Evolutionary conservation across 35 echinoderm and acorn worm genomes (phyloP).

Genomic region (Acanthaster planci): DNA sequence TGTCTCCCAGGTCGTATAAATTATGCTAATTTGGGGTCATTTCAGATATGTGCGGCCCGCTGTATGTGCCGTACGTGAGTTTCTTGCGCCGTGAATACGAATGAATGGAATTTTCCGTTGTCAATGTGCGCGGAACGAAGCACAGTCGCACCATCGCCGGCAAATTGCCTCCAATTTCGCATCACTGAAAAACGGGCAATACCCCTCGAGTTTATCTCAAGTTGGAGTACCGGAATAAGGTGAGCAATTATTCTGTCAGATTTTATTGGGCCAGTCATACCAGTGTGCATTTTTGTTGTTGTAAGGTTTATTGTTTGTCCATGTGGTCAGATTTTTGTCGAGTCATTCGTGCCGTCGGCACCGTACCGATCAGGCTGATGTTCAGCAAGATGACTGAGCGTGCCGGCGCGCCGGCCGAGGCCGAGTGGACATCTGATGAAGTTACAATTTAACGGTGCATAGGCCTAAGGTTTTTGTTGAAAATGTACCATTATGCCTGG

Average conservation of each 20-base stretch:
- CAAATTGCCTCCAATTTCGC: background rate
- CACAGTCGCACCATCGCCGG: background rate
- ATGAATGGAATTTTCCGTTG: conserved; percentile 26
- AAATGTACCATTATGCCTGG: too few species aligned
- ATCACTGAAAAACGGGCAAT: background rate
- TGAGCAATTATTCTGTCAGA: background rate
- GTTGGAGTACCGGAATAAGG: background rate
- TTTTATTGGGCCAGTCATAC: background rate
- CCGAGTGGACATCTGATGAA: too few species aligned
- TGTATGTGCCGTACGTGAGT: background rate
- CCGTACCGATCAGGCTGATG: too few species aligned
- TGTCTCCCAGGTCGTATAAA: conserved; percentile 2
- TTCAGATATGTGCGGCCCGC: background rate
- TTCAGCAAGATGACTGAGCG: too few species aligned
- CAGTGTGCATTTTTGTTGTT: background rate
- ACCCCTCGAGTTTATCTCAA: background rate
- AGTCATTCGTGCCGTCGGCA: too few species aligned
- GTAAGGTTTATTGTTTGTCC: too few species aligned
- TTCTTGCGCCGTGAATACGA: background rate
- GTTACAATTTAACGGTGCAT: too few species aligned
- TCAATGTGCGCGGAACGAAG: background rate
- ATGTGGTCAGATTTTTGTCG: too few species aligned
- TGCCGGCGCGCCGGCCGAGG: background rate
- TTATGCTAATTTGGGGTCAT: background rate
- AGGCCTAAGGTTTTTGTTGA: too few species aligned